Conservation (phyloP, 2,113 vertebrate genomes). For the Terrapene triunguis region DNA sequence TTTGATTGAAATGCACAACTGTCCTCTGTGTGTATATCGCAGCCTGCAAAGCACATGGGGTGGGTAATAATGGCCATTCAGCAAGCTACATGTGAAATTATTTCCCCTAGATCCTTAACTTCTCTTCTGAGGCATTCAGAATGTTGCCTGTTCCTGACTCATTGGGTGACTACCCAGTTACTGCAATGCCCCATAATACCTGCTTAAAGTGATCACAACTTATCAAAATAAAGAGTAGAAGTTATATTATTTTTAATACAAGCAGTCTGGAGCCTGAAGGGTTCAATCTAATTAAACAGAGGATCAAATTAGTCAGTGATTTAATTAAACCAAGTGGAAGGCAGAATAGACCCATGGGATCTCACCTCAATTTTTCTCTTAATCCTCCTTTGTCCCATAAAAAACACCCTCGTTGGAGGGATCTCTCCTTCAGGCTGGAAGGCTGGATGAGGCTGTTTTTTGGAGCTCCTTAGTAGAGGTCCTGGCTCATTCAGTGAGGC, state of each 20-base stretch:
- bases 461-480: background rate
- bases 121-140: background rate
- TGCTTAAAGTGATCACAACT: background rate
- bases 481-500: background rate
- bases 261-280: background rate
- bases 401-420: background rate
- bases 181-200: background rate
- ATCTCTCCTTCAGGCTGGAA: background rate
- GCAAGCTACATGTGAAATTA: background rate
- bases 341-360: background rate
- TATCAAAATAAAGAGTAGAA: background rate
- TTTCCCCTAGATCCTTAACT: background rate
- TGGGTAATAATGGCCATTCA: background rate
- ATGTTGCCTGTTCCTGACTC: background rate
- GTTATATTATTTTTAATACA: background rate
- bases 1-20: background rate
- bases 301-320: background rate
- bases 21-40: background rate
- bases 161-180: background rate
- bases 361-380: background rate
- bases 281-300: background rate
- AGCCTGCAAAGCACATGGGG: background rate
- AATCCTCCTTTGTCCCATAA: background rate
- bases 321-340: background rate
- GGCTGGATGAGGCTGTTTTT: background rate